Conservation (phyloP, 2,113 vertebrate genomes). For the Pseudopipra pipra region DNA sequence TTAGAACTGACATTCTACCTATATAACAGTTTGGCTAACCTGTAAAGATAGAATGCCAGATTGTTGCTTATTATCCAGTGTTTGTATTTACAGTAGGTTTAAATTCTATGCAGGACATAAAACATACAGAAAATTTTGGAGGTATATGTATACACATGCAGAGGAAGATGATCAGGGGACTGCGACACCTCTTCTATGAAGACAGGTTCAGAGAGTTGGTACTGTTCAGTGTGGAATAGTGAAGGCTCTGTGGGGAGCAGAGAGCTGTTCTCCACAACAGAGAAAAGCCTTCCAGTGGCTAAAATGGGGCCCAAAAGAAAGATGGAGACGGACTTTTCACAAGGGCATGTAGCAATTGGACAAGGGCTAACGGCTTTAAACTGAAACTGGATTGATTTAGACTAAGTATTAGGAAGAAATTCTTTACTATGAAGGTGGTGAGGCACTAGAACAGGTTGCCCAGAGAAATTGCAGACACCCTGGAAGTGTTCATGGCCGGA, state of each 20-base stretch:
- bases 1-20: not conserved
- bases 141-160: no score
- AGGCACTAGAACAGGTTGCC: not conserved
- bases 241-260: rapidly evolving
- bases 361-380: not conserved
- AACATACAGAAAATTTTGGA: not conserved
- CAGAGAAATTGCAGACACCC: rapidly evolving
- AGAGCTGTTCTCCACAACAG: not conserved
- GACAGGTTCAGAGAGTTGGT: not conserved
- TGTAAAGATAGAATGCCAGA: not conserved
- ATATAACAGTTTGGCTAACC: not conserved
- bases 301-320: not conserved
- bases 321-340: not conserved
- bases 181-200: not conserved
- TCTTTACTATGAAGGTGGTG: not conserved
- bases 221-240: not conserved
- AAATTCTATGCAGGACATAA: not conserved
- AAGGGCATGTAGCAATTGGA: rapidly evolving
- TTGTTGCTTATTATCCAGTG: not conserved
- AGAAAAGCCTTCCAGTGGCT: not conserved
- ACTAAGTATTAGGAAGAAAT: not conserved
- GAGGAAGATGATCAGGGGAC: rapidly evolving
- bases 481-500: not conserved
- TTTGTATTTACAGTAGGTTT: not conserved
- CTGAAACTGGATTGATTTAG: not conserved